A percentile compares a stretch with the other conserved stretches of the same genome.
Evolutionary conservation across 2,797 vertebrate species (phyloP).

Genomic region (Malacoraja senta): DNA sequence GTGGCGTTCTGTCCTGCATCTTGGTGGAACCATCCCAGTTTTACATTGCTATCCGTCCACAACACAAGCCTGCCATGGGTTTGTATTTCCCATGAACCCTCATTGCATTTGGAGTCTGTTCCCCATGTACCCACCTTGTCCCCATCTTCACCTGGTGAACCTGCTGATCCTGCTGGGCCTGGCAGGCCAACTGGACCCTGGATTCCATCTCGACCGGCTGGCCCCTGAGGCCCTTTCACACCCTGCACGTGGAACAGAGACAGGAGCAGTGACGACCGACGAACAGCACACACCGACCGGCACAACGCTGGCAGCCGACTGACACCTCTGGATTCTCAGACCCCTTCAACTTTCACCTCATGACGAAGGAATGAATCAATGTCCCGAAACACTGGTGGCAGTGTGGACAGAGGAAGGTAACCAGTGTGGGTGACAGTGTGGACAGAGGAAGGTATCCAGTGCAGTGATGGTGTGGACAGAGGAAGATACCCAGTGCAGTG

Average conservation of each 20-base stretch:
- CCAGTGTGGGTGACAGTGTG: neutral
- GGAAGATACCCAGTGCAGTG: neutral
- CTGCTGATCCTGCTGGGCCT: conserved; percentile 88
- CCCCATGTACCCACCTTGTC: conserved; percentile 74
- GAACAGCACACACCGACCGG: neutral
- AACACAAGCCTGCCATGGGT: neutral
- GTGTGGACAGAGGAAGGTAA: neutral
- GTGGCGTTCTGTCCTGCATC: no score
- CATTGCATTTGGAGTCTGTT: neutral
- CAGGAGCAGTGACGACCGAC: neutral
- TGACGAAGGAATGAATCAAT: neutral
- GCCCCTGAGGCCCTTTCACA: conserved; percentile 95
- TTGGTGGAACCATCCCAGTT: neutral
- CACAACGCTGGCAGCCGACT: neutral
- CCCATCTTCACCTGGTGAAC: conserved; percentile 92
- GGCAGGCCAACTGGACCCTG: conserved; percentile 96
- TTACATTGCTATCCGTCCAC: neutral
- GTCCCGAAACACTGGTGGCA: neutral
- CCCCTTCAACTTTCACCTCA: neutral
- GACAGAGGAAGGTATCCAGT: no score
- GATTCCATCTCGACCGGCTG: conserved; percentile 90
- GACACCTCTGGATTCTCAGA: neutral
- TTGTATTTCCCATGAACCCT: neutral
- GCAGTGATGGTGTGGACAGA: neutral
- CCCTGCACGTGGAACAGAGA: conserved; percentile 61